Base-by-base conservation (phyloP, 2,113 vertebrate genomes). In the Myotis yumanensis region DNA sequence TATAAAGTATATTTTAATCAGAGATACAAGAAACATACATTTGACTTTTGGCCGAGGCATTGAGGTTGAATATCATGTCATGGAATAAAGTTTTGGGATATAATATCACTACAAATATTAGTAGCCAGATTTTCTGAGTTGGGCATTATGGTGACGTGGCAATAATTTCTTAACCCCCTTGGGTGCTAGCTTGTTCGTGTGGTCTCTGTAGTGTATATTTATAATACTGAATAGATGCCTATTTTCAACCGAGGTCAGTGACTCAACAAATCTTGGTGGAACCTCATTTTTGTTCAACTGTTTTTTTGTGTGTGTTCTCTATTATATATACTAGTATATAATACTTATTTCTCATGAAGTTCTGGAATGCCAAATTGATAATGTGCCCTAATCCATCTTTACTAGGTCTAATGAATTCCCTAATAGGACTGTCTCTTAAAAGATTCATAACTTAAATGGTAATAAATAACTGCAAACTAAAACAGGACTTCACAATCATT, bases 391-490 rank as follows among this genome's bases (percentile, higher is more conserved):
- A 40, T 64, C 40, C n/a, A 62, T 79, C 57, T 92, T 82, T 48
- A 23, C 22, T 66, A 52, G 30, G 37, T 84, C 11, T 51, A 64
- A 52, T 91, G 69, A 79, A 85, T 80, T 92, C 57, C 30, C 59
- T 76, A 54, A 30, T 16, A 69, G 75, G 30, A 69, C 5, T 37
- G 77, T 66, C 91, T 86, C 14, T 32, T 64, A 23, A 54, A 57
- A 93, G 20, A 54, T 89, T 51, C 35, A 35, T 83, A 35, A 71
- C 25, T 11, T 81, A 89, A 59, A 17, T 81, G 73, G n/a, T 51
- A 77, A 76, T 83, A 80, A 89, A 23, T 86, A 72, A 82, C 6
- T 93, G 35, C 66, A 93, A 76, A 69, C 25, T 46, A n/a, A 72
- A 83, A 83, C 18, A 93, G 25, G 15, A 59, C 69, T 86, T 89